Percentiles rank a stretch among this genome's conserved stretches.
phyloP scores from a whole-genome alignment of 2,113 vertebrate species.

The Jaculus jaculus region DNA sequence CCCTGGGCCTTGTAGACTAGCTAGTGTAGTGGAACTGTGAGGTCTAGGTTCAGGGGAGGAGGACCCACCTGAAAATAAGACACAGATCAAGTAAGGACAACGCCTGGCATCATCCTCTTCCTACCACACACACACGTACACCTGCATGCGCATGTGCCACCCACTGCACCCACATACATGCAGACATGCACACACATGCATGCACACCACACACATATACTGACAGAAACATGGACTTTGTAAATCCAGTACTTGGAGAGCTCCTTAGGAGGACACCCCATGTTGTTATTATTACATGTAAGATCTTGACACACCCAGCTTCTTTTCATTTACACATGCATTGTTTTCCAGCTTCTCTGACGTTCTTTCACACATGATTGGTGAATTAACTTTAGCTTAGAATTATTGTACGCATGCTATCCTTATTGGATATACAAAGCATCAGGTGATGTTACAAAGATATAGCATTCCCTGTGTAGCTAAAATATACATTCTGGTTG shows the following conservation, averaged over 20 bases:
- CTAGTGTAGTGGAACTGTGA: neutral
- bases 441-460: neutral
- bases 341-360: neutral
- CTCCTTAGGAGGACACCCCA: no score
- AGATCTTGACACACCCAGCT: neutral
- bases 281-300: neutral
- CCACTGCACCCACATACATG: neutral
- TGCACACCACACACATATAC: no score
- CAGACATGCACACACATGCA: neutral
- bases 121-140: neutral
- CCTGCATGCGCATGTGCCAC: no score
- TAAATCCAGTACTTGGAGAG: no score
- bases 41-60: neutral
- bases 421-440: neutral
- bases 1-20: neutral
- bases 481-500: neutral
- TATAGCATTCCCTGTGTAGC: fast-evolving
- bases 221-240: no score
- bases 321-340: neutral
- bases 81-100: no score
- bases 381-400: neutral
- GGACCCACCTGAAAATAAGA: no score
- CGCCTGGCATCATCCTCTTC: neutral
- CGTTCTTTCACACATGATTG: neutral
- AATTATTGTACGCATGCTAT: neutral